Conservation (phyloP, 1,140 invertebrate species). For the Drosophila serrata region DNA sequence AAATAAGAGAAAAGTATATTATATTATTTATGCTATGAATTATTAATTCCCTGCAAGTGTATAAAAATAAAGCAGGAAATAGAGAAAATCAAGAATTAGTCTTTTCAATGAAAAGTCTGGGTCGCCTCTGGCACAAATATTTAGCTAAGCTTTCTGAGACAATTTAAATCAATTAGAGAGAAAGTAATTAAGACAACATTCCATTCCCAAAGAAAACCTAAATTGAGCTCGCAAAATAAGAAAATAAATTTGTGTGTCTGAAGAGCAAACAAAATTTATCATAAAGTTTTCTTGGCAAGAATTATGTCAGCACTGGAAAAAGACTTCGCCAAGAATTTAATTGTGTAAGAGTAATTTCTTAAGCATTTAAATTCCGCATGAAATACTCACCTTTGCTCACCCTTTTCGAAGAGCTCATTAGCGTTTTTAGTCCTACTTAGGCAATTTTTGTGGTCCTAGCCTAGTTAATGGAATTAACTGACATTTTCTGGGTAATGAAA, state of each 20-base stretch:
- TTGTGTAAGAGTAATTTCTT: constrained; percentile 1
- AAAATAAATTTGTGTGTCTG: background rate
- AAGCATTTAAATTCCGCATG: constrained; percentile 4
- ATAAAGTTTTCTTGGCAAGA: constrained; percentile 5
- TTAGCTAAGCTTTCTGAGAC: background rate
- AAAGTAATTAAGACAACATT: background rate
- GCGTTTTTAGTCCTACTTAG: too few relatives aligned
- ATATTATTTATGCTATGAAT: too few relatives aligned
- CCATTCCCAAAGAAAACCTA: background rate
- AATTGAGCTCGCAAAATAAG: background rate
- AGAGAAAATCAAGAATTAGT: background rate
- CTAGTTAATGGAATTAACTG: constrained; percentile 40
- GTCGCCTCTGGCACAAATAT: background rate
- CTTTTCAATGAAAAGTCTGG: constrained; percentile 2
- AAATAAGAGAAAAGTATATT: too few relatives aligned
- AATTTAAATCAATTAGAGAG: constrained; percentile 8
- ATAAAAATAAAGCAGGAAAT: background rate
- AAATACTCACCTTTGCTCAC: background rate
- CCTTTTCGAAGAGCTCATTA: background rate
- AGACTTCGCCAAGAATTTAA: background rate
- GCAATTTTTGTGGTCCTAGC: background rate
- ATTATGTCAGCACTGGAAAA: constrained; percentile 1
- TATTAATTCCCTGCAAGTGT: too few relatives aligned
- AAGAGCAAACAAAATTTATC: constrained; percentile 6
- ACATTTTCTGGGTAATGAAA: constrained; percentile 51